Evolutionary conservation across 1,140 invertebrate species (phyloP).

Genomic region (Xylocopa sonorina): DNA sequence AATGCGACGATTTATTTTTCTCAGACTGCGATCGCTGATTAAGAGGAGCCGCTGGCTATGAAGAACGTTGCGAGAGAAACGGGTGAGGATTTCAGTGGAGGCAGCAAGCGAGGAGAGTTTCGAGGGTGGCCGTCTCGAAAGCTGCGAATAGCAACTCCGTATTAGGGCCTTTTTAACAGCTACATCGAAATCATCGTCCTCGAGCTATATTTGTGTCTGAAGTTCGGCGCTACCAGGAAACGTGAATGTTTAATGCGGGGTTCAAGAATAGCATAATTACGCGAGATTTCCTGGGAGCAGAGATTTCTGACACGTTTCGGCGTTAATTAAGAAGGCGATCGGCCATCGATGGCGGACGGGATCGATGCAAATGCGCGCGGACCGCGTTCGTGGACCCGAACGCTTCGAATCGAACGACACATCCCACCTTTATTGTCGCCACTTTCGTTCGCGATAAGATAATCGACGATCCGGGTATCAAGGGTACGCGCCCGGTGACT

Average conservation of each 20-base stretch:
- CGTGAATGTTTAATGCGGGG: too few species aligned
- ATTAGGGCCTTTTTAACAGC: slow-evolving; percentile 13
- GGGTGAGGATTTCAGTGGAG: neutral
- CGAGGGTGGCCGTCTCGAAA: slow-evolving; percentile 44
- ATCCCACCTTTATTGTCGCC: slow-evolving; percentile 24
- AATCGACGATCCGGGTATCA: slow-evolving; percentile 15
- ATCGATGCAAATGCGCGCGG: slow-evolving; percentile 38
- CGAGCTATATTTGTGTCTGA: too few species aligned
- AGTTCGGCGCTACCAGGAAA: too few species aligned
- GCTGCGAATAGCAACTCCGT: slow-evolving; percentile 35
- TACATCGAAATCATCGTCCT: too few species aligned
- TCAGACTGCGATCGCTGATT: slow-evolving; percentile 71
- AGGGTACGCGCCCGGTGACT: slow-evolving; percentile 20
- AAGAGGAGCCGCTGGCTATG: slow-evolving; percentile 51
- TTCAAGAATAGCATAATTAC: slow-evolving; percentile 15
- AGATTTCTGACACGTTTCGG: slow-evolving; percentile 39
- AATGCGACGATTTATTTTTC: slow-evolving; percentile 77
- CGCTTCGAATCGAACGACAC: slow-evolving; percentile 5
- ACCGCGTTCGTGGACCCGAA: neutral
- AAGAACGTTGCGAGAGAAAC: neutral
- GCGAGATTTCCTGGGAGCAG: slow-evolving; percentile 26
- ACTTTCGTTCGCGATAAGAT: slow-evolving; percentile 50
- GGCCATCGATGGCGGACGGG: slow-evolving; percentile 1
- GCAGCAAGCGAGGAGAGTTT: too few species aligned
- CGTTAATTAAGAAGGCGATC: slow-evolving; percentile 35